phyloP scores from a whole-genome alignment of 2,797 vertebrate genomes.

The Galaxias olidus region DNA sequence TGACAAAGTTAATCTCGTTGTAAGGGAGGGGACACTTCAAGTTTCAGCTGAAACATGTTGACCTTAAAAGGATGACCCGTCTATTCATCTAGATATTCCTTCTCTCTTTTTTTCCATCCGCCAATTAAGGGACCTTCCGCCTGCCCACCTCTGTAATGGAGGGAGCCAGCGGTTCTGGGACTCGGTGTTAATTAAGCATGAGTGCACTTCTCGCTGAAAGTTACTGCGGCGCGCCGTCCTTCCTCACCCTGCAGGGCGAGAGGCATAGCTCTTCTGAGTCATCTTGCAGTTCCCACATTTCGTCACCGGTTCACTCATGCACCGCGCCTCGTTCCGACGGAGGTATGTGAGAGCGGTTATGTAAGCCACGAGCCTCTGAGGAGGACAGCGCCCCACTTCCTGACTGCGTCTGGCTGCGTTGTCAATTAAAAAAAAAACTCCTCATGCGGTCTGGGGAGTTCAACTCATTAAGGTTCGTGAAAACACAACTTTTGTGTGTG shows the following conservation, averaged over 20 bases:
- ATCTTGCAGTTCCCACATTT: constrained; percentile 16
- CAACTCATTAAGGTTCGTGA: constrained; percentile 59
- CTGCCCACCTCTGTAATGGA: constrained; percentile 53
- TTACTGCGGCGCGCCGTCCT: constrained; percentile 34
- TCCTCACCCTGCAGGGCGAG: constrained; percentile 41
- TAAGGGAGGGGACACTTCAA: constrained; percentile 32
- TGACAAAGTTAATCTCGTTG: constrained; percentile 62
- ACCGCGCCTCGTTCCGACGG: constrained; percentile 25
- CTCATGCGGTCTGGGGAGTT: constrained; percentile 49
- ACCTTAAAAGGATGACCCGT: constrained; percentile 65
- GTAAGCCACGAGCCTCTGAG: constrained; percentile 39
- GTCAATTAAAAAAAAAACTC: constrained; percentile 69
- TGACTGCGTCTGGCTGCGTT: constrained; percentile 35
- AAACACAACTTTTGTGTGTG: constrained; percentile 38
- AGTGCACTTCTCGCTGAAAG: constrained; percentile 57
- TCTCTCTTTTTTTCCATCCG: constrained; percentile 41
- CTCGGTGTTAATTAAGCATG: constrained; percentile 71
- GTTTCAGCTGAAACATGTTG: constrained; percentile 59
- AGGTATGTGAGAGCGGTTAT: constrained; percentile 42
- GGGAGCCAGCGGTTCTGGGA: constrained; percentile 63
- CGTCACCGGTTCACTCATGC: constrained; percentile 35
- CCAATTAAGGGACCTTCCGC: constrained; percentile 66
- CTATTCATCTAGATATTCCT: constrained; percentile 52
- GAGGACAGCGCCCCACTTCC: constrained; percentile 48
- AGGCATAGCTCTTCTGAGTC: constrained; percentile 46